Evolutionary conservation across 2,113 vertebrate genomes (phyloP).

Genomic region (Actenoides hombroni): DNA sequence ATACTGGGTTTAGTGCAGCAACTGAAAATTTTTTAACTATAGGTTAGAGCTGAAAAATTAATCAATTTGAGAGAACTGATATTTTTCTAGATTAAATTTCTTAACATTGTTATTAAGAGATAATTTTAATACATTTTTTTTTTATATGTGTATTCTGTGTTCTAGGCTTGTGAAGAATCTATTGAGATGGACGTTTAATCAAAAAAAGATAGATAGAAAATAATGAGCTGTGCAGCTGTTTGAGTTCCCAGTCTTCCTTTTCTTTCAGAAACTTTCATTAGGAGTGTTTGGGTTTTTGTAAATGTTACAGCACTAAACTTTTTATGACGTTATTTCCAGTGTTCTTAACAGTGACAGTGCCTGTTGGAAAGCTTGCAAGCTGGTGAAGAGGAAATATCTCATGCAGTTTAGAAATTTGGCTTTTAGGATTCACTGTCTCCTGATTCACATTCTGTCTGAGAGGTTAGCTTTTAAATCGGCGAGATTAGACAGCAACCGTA

Average conservation of each 20-base stretch:
- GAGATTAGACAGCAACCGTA: neutral
- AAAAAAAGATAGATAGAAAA: neutral
- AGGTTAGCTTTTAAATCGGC: neutral
- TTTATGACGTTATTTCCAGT: neutral
- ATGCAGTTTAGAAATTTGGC: neutral
- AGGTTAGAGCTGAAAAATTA: neutral
- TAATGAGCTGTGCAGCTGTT: neutral
- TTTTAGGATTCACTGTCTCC: neutral
- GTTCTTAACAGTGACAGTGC: neutral
- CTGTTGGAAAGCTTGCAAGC: neutral
- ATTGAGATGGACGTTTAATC: neutral
- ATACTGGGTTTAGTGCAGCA: neutral
- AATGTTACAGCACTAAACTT: neutral
- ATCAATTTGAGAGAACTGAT: neutral
- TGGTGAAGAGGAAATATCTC: neutral
- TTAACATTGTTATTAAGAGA: neutral
- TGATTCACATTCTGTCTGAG: neutral
- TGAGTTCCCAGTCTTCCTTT: neutral
- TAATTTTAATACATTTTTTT: neutral
- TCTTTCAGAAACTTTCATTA: neutral
- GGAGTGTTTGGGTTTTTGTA: neutral
- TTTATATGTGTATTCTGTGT: neutral
- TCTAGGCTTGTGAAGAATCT: neutral
- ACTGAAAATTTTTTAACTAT: neutral
- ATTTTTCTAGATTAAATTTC: neutral